Percentiles rank a stretch among this genome's conserved stretches.
These are phyloP conservation scores for Pseudonaja textilis DNA, from an alignment of 2,113 vertebrate species.

Conservation along the genomic window DNA sequence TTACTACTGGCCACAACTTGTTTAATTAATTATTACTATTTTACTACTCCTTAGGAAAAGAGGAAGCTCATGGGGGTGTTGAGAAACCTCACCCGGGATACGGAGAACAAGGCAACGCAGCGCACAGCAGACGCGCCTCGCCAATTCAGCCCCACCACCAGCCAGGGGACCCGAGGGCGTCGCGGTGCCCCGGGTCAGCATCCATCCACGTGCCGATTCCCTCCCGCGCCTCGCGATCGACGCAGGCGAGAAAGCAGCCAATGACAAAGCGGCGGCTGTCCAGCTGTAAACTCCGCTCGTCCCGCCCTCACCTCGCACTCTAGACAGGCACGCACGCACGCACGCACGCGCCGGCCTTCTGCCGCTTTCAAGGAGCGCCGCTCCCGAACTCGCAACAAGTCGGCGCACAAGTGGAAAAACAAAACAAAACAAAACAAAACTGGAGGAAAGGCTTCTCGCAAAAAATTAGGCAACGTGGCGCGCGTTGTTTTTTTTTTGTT, in stretches of 20 bases:
- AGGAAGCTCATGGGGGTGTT: background rate
- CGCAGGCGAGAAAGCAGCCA: constrained; percentile 37
- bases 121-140: background rate
- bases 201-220: constrained; percentile 33
- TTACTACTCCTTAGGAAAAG: background rate
- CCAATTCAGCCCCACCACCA: too few species aligned
- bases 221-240: constrained; percentile 13
- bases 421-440: background rate
- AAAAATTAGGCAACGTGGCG: background rate
- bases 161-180: background rate
- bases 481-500: background rate
- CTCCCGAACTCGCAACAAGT: background rate
- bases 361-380: background rate
- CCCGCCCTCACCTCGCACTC: background rate
- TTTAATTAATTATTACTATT: background rate
- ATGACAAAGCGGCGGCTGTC: constrained; percentile 30
- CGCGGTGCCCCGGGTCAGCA: background rate
- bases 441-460: too few species aligned
- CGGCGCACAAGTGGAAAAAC: constrained; percentile 15
- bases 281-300: constrained; percentile 16
- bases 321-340: background rate
- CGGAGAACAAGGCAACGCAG: background rate
- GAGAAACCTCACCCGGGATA: background rate
- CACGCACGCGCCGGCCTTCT: background rate
- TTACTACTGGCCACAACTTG: background rate